phyloP scores from a whole-genome alignment of 2,113 vertebrate species.

The Butorides virescens region DNA sequence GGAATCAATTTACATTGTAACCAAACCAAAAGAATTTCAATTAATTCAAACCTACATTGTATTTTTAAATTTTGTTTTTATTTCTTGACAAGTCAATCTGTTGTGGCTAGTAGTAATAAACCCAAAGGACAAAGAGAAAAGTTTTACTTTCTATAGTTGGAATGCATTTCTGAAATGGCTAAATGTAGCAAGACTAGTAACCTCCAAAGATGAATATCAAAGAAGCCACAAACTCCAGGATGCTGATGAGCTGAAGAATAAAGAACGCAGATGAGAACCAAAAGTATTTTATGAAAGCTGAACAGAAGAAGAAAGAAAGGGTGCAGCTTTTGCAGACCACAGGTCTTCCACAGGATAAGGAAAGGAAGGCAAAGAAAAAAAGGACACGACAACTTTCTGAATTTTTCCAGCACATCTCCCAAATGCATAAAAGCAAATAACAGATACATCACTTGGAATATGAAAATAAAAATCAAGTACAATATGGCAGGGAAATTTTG shows the following conservation, averaged over 20 bases:
- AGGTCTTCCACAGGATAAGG: background rate
- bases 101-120: background rate
- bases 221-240: background rate
- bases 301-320: background rate
- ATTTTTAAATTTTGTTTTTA: background rate
- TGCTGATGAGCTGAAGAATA: background rate
- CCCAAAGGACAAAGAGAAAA: background rate
- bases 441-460: background rate
- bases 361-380: background rate
- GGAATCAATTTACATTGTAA: background rate
- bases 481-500: background rate
- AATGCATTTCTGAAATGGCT: background rate
- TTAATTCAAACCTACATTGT: background rate
- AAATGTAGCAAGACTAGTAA: too few relatives aligned
- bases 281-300: background rate
- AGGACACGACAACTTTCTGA: background rate
- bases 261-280: background rate
- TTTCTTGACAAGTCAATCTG: background rate
- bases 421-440: background rate
- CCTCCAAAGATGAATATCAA: background rate
- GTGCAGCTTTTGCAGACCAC: background rate
- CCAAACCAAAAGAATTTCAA: background rate
- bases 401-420: background rate
- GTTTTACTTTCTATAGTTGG: background rate
- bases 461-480: background rate